A percentile compares a stretch with the other conserved stretches of the same genome.
Evolutionary conservation across 2,113 vertebrate genomes (phyloP).

Genomic region (Antigone vipio): DNA sequence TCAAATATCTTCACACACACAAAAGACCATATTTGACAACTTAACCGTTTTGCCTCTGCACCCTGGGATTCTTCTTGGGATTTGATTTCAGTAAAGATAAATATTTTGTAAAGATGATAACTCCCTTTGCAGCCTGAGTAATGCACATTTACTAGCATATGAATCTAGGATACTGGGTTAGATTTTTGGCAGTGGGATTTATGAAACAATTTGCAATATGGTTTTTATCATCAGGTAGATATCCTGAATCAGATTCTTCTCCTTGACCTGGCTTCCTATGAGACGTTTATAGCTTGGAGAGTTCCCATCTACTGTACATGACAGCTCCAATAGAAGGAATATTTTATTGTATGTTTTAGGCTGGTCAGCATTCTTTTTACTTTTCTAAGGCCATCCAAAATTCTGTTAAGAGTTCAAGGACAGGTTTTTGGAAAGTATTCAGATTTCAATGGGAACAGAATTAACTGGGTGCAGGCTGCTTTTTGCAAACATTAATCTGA

Average conservation of each 20-base stretch:
- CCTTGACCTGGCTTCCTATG: constrained; percentile 5
- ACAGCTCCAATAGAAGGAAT: background rate
- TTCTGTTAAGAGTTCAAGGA: constrained; percentile 2
- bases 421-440: constrained; percentile 8
- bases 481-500: background rate
- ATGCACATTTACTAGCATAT: background rate
- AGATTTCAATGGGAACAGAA: background rate
- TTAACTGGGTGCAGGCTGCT: background rate
- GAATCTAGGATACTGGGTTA: background rate
- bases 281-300: background rate
- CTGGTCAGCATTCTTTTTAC: background rate
- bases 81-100: constrained; percentile 26
- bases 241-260: background rate
- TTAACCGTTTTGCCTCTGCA: background rate
- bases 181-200: constrained; percentile 23
- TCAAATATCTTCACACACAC: background rate
- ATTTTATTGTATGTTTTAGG: background rate
- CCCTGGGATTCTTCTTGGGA: background rate
- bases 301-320: background rate
- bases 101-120: constrained; percentile 1
- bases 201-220: constrained; percentile 18
- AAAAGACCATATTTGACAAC: background rate
- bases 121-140: background rate
- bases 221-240: constrained; percentile 42
- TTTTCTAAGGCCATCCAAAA: constrained; percentile 21